Evolutionary conservation across 92 coral and sea anemone species (phyloP), one percentile per base, ranked within the genome.

Genomic region (Anthopleura xanthogrammica): DNA sequence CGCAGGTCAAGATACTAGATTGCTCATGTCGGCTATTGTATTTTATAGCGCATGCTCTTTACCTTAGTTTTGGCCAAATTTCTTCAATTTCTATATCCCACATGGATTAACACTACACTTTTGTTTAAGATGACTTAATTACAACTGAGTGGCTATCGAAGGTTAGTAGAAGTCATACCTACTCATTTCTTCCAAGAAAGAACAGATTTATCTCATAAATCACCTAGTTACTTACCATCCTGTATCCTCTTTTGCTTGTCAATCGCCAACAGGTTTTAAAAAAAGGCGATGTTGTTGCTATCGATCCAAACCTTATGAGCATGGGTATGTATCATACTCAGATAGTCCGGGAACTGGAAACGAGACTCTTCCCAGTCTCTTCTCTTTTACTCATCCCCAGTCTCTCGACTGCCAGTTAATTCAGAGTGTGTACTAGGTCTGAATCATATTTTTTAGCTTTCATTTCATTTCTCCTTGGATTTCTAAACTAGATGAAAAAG

Each of bases 221-320:
- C 58, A 54, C 11, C 16, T 11, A 54, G 54, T 50, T 50, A 29
- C 36, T 29, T 29, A 29, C 36, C 36, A 29, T 29, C 36, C 36
- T 29, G 36, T 54, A 11, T 54, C 14, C 13, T 11, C 14, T 62
- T 62, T 23, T 62, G 9, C 17, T 36, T 68, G 29, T 68, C 17
- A 11, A 24, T 20, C 74, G 23, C 41, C 8, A 52, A 41, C 74
- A 88, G 92, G 79, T 50, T 58, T 71, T 88, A 12, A 52, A 85
- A 54, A 55, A 82, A 76, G 85, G 83, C 39, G 89, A 85, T 52
- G 68, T 62, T 6, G 83, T 85, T 55, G 89, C 86, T 0, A 76
- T 88, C 17, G 92, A 88, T 75, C 92, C 92, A 19, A 81, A 74
- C n/a, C 79, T 88, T 7, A 54, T 56, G 4, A 75, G 74, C 23